Evolutionary conservation across 1,140 invertebrate species (phyloP), one percentile per base, ranked within the genome.

Genomic region (Drosophila kohkoa): DNA sequence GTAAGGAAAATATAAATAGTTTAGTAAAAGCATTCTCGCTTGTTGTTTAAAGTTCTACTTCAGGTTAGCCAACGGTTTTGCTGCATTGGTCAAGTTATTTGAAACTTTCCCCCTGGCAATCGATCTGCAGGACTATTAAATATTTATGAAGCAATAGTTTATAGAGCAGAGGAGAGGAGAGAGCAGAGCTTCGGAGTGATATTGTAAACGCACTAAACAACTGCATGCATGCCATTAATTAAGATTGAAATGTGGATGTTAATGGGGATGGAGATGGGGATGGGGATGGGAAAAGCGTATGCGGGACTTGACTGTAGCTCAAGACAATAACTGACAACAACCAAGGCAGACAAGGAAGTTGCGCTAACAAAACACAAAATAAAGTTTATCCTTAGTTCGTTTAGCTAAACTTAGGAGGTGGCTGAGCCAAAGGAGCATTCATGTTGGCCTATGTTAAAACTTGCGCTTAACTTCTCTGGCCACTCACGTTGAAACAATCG

Each of bases 401-500:
- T 49, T 45, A 65, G 45, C 51, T 68, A 45, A 66, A 57, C 41
- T 48, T 41, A 58, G 57, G 32, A 35, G 32, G 11, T 38, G 64
- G 45, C 41, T 68, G 16, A 55, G 30, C 52, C 69, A 81, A 71
- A 78, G 66, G 54, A 51, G 62, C 68, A 62, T 71, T 74, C 66
- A 81, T 70, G 73, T 86, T 55, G 71, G 63, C 75, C 54, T 25
- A 25, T 25, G 20, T 25, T 25, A 52, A 51, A 82, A 81, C 51
- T 77, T 63, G 62, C 46, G 59, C 35, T 60, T 51, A 63, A 64
- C 55, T 58, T 5, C 58, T 57, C 49, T 69, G 63, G 64, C 67
- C 81, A 77, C 54, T 64, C 15, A n/a, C 60, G 67, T 49, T 15
- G 49, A 75, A 73, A 81, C 82, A 86, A 86, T 41, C 49, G 55